Base-by-base conservation (phyloP, 1,140 invertebrate species). In the Ceratosolen solmsi region DNA sequence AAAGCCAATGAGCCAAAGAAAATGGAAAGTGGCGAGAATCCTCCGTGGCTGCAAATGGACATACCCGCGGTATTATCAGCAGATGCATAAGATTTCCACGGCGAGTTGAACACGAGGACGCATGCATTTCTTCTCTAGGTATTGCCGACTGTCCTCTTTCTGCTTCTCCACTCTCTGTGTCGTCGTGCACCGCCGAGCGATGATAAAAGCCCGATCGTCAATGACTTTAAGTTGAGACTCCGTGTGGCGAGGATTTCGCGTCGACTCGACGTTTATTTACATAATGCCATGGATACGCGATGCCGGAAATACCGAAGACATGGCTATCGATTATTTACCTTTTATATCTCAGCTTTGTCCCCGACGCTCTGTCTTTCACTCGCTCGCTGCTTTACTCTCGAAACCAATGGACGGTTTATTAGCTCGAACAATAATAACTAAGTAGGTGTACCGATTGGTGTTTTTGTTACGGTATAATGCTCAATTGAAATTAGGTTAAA, bases 231-330 rank as follows among this genome's bases (percentile, higher is more conserved):
- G 58, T 79, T 56, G 58, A 79, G 58, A 65, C 77, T 82, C 60
- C 30, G 30, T 63, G 17, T 33, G n/a, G 0, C 15, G 60, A 5
- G 17, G 0, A 56, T 70, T 46, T 70, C n/a, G n/a, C n/a, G n/a
- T 41, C 56, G 73, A 79, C 84, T 58, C 84, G 82, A 71, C 71
- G 84, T 84, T 84, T 84, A 86, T 87, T 87, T 87, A 86, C 84
- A 87, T 87, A 87, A 87, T 87, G 83, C 79, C 71, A 38, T 72
- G 38, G 65, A 70, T 33, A 3, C 58, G 68, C 33, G 25, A 46
- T 74, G 54, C 68, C 84, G 74, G 80, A 84, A 84, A 84, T 63
- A 38, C n/a, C 58, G 58, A 30, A 27, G 33, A 65, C 71, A 65
- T 73, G 38, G 22, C 68, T 49, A 46, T 75, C 58, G 81, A 73